These are phyloP conservation scores for Lycorma delicatula DNA, from an alignment of 1,140 invertebrate species.

Conservation along the genomic window DNA sequence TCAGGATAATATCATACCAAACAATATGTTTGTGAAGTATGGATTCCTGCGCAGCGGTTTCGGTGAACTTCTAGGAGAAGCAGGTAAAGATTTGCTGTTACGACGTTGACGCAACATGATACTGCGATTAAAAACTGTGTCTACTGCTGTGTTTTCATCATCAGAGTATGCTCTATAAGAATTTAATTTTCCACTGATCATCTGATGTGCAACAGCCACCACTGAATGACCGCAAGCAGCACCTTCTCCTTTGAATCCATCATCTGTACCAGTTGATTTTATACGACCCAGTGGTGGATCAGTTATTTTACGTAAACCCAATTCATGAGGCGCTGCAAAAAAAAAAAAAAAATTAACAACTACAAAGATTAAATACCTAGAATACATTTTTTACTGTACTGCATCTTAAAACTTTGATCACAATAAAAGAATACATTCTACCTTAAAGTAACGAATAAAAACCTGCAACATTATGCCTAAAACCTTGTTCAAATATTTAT, in stretches of 20 bases:
- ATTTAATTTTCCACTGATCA: conserved; percentile 40
- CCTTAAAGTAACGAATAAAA: too few relatives aligned
- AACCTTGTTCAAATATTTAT: too few relatives aligned
- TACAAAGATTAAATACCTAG: too few relatives aligned
- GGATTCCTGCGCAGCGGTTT: conserved; percentile 39
- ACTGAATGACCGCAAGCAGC: conserved; percentile 61
- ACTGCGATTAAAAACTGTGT: conserved; percentile 29
- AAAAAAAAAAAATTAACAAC: too few relatives aligned
- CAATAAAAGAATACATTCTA: too few relatives aligned
- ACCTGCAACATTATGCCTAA: too few relatives aligned
- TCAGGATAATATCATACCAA: conserved; percentile 18
- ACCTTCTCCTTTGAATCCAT: conserved; percentile 59
- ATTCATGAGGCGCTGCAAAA: conserved; percentile 30
- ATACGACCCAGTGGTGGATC: conserved; percentile 21
- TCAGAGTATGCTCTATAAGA: not conserved
- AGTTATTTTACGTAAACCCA: conserved; percentile 16
- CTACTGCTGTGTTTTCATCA: conserved; percentile 8
- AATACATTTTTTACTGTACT: too few relatives aligned
- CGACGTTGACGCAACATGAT: conserved; percentile 39
- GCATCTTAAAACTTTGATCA: too few relatives aligned
- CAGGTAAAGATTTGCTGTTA: conserved; percentile 59
- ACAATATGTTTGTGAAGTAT: conserved; percentile 31
- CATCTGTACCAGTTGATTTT: conserved; percentile 53
- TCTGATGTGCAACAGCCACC: conserved; percentile 59
- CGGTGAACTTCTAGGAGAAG: conserved; percentile 55